phyloP scores from a whole-genome alignment of 2,113 vertebrate genomes.

The Hemibagrus wyckioides region DNA sequence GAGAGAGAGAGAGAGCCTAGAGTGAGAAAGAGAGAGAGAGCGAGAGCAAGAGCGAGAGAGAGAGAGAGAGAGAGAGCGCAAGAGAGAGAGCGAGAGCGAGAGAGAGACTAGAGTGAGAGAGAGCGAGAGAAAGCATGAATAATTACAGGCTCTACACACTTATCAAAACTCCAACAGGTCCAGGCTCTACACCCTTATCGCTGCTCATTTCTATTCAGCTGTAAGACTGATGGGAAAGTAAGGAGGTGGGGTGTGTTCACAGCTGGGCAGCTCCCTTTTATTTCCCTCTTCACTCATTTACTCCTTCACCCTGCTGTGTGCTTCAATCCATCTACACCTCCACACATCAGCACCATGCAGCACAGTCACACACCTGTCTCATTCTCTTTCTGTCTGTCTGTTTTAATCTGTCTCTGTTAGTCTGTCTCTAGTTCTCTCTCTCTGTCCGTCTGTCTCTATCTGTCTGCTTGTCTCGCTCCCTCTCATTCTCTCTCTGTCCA shows the following conservation, averaged over 20 bases:
- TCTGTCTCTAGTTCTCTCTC: background rate
- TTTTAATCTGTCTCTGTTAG: background rate
- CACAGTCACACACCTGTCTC: background rate
- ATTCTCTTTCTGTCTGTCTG: background rate
- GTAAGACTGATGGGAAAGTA: background rate
- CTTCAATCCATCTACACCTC: background rate
- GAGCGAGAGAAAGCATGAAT: background rate
- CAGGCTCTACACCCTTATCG: background rate
- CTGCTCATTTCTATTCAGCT: background rate
- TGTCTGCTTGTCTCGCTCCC: no score
- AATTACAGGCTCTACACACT: conserved; percentile 1
- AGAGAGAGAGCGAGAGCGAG: no score
- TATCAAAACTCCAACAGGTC: conserved; percentile 1
- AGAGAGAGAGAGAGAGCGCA: background rate
- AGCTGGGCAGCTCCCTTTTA: conserved; percentile 9
- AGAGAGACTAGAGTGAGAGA: background rate
- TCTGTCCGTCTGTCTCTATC: no score
- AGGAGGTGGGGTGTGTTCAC: conserved; percentile 18
- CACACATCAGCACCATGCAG: background rate
- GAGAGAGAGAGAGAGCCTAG: no score
- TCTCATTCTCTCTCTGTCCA: no score
- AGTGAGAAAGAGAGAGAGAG: no score
- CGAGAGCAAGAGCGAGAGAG: background rate
- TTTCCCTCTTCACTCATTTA: conserved; percentile 11
- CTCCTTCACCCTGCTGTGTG: background rate